Percentiles rank a stretch among this genome's conserved stretches.
phyloP scores from a whole-genome alignment of 2,113 vertebrate genomes.

The Amblyopsis rosae region DNA sequence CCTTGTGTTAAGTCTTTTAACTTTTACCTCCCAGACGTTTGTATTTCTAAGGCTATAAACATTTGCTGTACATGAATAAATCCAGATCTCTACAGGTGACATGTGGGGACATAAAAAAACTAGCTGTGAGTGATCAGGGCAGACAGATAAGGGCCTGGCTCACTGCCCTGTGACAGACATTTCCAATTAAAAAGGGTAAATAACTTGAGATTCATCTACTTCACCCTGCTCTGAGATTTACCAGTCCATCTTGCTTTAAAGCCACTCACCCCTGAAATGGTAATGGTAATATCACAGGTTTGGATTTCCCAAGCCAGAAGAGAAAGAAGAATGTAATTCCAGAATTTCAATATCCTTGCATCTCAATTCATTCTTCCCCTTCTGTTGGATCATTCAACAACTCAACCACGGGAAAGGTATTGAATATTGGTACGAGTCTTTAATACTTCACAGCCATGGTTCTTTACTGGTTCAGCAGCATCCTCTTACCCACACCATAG shows the following conservation, averaged over 20 bases:
- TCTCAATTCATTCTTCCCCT: conserved; percentile 26
- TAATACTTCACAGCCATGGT: conserved; percentile 5
- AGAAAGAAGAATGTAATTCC: conserved; percentile 54
- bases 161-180: conserved; percentile 72
- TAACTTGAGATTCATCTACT: conserved; percentile 72
- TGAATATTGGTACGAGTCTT: conserved; percentile 15
- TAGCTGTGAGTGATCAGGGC: conserved; percentile 62
- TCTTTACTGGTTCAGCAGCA: not conserved
- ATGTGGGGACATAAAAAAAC: conserved; percentile 50
- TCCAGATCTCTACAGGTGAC: conserved; percentile 51
- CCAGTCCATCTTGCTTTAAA: conserved; percentile 67
- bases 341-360: conserved; percentile 34
- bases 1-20: conserved; percentile 35
- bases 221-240: conserved; percentile 61
- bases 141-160: conserved; percentile 61
- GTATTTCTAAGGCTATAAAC: conserved; percentile 46
- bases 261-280: conserved; percentile 60
- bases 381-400: conserved; percentile 27
- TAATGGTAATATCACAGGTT: conserved; percentile 63
- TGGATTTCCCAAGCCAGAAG: conserved; percentile 46
- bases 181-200: conserved; percentile 80
- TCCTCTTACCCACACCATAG: not conserved
- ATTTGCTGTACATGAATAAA: conserved; percentile 43
- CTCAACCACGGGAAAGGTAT: conserved; percentile 13
- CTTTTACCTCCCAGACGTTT: conserved; percentile 34